Evolutionary conservation across 2,888 invertebrate genomes (phyloP), one percentile per base, ranked within the genome.

Genomic region (Reticulitermes lucifugus): DNA sequence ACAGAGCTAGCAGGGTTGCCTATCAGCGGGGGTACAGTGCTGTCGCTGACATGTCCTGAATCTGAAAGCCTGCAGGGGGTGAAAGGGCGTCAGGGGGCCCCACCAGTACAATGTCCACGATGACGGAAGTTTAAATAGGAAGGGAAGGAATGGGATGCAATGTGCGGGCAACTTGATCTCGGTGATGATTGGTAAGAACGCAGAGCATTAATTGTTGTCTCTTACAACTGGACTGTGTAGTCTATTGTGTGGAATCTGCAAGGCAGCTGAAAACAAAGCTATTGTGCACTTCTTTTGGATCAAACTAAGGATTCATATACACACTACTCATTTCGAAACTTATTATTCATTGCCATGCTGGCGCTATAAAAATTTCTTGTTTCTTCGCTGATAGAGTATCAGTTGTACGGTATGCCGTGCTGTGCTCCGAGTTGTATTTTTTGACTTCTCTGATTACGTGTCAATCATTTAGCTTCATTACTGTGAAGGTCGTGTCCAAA

Each of bases 31-130:
- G 77, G 77, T 77, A 77, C 46, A 46, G 21, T 46, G 77, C 77
- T 77, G 77, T 46, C 46, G 51, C 77, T 77, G 77, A 77, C 77
- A 77, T 77, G 77, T 77, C 77, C 77, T 77, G 77, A 77, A 77
- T 77, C 77, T 77, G 77, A 77, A 77, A 77, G 77, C 77, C 77
- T n/a, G 77, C 77, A n/a, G 77, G 77, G 46, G 77, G 77, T 46
- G 22, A 77, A 77, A 77, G 77, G 77, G 43, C 43, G n/a, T 43
- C 43, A 46, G 77, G 77, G 71, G 73, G 73, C 18, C 73, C 73
- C 73, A 71, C 25, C 71, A 29, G 71, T 1, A 41, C 51, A 41
- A 46, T 77, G 77, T 77, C 77, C 77, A 77, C 77, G 77, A 77
- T 77, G 46, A 51, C 77, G 65, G 65, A 60, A 81, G 81, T 60